Evolutionary conservation across 2,888 invertebrate genomes (phyloP).

Genomic region (Vannuccia rotundouncinata): DNA sequence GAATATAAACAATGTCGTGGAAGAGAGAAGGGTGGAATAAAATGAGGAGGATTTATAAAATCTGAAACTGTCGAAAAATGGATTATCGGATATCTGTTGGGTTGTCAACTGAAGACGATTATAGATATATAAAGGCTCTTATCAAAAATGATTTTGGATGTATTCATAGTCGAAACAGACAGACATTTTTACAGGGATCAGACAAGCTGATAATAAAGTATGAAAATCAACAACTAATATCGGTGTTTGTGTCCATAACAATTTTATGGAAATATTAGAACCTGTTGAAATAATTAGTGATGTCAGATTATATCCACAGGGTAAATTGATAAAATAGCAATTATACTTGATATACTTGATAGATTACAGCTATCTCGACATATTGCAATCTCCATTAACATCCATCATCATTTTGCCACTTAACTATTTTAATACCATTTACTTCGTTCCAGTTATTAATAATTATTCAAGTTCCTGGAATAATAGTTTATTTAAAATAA

Average conservation of each 20-base stretch:
- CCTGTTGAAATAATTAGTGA: neutral
- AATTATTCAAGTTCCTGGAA: too few relatives aligned
- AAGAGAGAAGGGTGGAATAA: too few relatives aligned
- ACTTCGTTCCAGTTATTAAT: too few relatives aligned
- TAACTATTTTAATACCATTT: too few relatives aligned
- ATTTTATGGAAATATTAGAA: neutral
- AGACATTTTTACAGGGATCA: too few relatives aligned
- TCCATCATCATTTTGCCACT: too few relatives aligned
- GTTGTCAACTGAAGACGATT: neutral
- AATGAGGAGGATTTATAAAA: too few relatives aligned
- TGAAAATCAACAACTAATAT: neutral
- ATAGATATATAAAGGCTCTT: too few relatives aligned
- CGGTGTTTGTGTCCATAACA: neutral
- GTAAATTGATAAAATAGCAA: neutral
- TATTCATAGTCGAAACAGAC: too few relatives aligned
- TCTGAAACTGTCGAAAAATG: neutral
- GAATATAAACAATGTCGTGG: neutral
- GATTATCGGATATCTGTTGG: neutral
- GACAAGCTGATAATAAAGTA: neutral
- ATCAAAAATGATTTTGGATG: too few relatives aligned
- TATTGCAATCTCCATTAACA: too few relatives aligned
- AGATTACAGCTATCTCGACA: neutral
- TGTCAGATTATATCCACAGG: neutral
- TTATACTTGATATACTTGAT: neutral
- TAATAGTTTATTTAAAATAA: too few relatives aligned